Evolutionary conservation across 2,888 invertebrate species (phyloP).

Genomic region (Steromphala cineraria): DNA sequence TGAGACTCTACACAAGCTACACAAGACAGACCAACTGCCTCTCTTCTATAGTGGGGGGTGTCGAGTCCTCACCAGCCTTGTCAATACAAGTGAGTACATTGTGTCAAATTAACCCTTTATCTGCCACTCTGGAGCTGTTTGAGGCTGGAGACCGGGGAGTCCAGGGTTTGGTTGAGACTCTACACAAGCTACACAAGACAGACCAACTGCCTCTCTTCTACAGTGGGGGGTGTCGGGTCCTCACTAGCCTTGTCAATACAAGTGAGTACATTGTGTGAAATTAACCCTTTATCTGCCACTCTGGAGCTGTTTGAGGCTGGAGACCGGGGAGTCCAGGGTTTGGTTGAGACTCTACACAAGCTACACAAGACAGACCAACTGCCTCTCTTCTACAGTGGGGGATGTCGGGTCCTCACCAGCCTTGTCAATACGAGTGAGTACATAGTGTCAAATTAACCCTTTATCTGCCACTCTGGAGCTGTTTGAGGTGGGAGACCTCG

Average conservation of each 20-base stretch:
- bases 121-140: constrained; percentile 25
- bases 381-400: constrained; percentile 71
- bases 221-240: constrained; percentile 69
- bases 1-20: constrained; percentile 60
- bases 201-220: constrained; percentile 71
- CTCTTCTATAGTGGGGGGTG: constrained; percentile 73
- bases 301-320: constrained; percentile 50
- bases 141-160: constrained; percentile 56
- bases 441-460: no score
- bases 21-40: constrained; percentile 64
- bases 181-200: constrained; percentile 58
- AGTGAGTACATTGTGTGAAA: constrained; percentile 47
- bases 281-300: no score
- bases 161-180: constrained; percentile 58
- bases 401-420: constrained; percentile 62
- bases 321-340: constrained; percentile 46
- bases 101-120: no score
- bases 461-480: no score
- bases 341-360: constrained; percentile 64
- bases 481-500: constrained; percentile 57
- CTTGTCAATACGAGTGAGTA: constrained; percentile 61
- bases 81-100: constrained; percentile 58
- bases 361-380: constrained; percentile 63
- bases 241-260: constrained; percentile 54
- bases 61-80: constrained; percentile 54